Conservation (phyloP, 2,888 invertebrate genomes). For the Willowsia nigromaculata region DNA sequence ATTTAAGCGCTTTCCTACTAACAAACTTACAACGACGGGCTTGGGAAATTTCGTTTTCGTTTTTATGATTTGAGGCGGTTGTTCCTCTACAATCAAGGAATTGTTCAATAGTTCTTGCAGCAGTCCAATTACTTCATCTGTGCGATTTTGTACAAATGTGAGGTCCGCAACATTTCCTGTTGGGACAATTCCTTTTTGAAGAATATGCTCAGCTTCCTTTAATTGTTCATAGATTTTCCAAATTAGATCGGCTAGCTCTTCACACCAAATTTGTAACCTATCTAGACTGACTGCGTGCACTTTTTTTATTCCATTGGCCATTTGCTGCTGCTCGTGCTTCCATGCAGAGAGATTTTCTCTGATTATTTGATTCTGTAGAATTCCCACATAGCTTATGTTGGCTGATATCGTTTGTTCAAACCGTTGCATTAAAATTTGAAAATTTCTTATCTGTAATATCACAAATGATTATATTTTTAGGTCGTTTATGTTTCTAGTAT, state of each 20-base stretch:
- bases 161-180: conserved; percentile 47
- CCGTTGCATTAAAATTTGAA: conserved; percentile 35
- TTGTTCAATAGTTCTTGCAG: conserved; percentile 58
- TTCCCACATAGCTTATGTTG: conserved; percentile 31
- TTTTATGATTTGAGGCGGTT: conserved; percentile 71
- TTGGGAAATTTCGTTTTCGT: conserved; percentile 70
- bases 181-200: conserved; percentile 34
- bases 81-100: conserved; percentile 71
- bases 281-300: conserved; percentile 35
- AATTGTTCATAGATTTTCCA: conserved; percentile 66
- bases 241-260: conserved; percentile 64
- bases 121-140: conserved; percentile 43
- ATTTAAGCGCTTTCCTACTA: conserved; percentile 68
- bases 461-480: background rate
- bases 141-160: conserved; percentile 44
- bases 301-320: conserved; percentile 62
- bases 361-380: conserved; percentile 58
- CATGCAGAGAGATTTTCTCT: conserved; percentile 53
- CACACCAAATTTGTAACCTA: conserved; percentile 67
- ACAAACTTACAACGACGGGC: conserved; percentile 59
- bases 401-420: conserved; percentile 40
- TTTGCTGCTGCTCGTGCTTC: conserved; percentile 73
- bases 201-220: conserved; percentile 65
- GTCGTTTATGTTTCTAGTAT: background rate
- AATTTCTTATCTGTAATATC: conserved; percentile 50